Evolutionary conservation across 2,888 invertebrate genomes (phyloP), one percentile per base, ranked within the genome.

Genomic region (Ophioninae sp.): DNA sequence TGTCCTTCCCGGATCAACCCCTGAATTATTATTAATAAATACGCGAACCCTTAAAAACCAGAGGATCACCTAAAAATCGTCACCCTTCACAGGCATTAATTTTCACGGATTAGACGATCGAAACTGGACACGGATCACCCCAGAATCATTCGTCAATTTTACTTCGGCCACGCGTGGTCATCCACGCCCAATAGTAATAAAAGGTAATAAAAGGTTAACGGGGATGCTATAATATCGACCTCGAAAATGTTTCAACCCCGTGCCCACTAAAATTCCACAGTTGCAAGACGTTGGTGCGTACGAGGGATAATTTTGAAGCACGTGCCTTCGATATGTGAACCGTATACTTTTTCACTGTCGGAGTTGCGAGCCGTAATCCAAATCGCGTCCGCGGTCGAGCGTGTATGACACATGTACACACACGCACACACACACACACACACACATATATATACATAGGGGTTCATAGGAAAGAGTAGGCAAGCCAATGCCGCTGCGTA

Each of bases 401-500:
- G 51, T 59, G 17, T 61, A 58, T 41, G 37, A 61, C 20, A 41
- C 59, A 58, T 58, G 61, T 37, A 41, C 41, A 39, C 10, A 37
- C 20, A 39, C 9, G n/a, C 30, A 7, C n/a, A 61, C 20, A 41
- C 58, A 58, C 39, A 61, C 20, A 41, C 41, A 20, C 6, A 39
- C 20, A 39, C 10, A 13, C 37, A 6, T 30, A 30, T 1, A 3
- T 3, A 3, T 30, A 3, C 3, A 30, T 0, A 23, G 22, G 0
- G 5, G 30, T n/a, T 30, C 39, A 9, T 2, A 17, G 23, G 56
- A 22, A 58, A 58, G 72, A 75, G 77, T 39, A 83, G 39, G 68
- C 64, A 83, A 81, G 83, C 76, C 75, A 79, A 83, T 80, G 77
- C 39, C 69, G 77, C 59, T 65, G 87, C 74, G 85, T 85, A 82